These are phyloP conservation scores for Platycercus adscitus DNA, from an alignment of 2,113 vertebrate species.

Conservation along the genomic window DNA sequence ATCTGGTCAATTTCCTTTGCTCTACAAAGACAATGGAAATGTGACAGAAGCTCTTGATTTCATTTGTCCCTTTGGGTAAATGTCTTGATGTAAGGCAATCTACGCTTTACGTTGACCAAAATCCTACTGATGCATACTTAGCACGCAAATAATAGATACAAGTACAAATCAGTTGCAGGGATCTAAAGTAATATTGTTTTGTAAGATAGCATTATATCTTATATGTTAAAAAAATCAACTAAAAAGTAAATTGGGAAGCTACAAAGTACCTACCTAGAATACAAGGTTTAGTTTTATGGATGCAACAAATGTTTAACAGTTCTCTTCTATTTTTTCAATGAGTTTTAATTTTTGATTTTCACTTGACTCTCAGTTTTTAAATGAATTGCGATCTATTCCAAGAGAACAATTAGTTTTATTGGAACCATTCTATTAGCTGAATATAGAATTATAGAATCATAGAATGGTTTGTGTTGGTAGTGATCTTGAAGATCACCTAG, in stretches of 20 bases:
- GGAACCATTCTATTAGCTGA: background rate
- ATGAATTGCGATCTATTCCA: constrained; percentile 29
- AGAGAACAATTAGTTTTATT: constrained; percentile 36
- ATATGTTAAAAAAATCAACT: constrained; percentile 48
- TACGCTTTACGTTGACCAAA: constrained; percentile 39
- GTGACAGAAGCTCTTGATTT: fast-evolving
- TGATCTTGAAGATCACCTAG: background rate
- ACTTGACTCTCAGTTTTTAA: constrained; percentile 24
- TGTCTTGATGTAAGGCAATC: constrained; percentile 6
- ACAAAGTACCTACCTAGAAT: constrained; percentile 51
- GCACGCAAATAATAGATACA: constrained; percentile 57
- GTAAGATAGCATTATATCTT: constrained; percentile 38
- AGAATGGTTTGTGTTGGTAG: background rate
- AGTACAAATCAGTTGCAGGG: constrained; percentile 20
- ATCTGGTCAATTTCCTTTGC: background rate
- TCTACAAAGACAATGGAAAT: background rate
- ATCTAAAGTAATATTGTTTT: constrained; percentile 35
- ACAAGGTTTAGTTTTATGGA: constrained; percentile 63
- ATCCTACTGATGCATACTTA: constrained; percentile 22
- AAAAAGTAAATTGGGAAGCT: constrained; percentile 71
- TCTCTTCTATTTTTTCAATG: constrained; percentile 19
- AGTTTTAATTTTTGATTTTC: constrained; percentile 1
- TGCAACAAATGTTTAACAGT: constrained; percentile 57
- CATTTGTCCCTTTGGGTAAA: background rate
- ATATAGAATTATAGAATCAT: background rate